phyloP scores from a whole-genome alignment of 2,888 invertebrate species.

The Cataglyphis albicans region DNA sequence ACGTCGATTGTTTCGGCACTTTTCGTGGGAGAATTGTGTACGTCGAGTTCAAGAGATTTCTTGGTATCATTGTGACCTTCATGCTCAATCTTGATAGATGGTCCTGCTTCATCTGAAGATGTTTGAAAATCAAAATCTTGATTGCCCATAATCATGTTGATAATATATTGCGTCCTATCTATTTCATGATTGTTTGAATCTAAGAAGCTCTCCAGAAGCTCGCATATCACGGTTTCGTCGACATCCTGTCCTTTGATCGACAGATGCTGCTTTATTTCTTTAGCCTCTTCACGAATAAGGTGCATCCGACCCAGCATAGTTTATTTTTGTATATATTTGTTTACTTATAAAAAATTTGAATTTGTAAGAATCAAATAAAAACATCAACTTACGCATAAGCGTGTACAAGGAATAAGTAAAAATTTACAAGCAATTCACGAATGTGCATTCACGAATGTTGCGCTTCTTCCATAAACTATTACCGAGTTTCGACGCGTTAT shows the following conservation, averaged over 20 bases:
- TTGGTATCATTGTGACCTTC: not conserved
- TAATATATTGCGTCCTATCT: conserved; percentile 45
- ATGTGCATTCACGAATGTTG: not conserved
- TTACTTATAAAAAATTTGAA: not conserved
- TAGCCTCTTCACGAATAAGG: conserved; percentile 58
- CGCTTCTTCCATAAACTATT: too few species aligned
- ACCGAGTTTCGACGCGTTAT: not conserved
- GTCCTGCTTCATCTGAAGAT: conserved; percentile 9
- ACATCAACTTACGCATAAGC: not conserved
- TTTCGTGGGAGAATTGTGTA: not conserved
- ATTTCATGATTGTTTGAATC: not conserved
- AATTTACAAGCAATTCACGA: not conserved
- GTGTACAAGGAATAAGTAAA: not conserved
- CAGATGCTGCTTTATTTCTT: conserved; percentile 56
- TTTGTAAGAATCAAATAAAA: not conserved
- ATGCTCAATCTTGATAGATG: not conserved
- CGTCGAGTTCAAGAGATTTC: not conserved
- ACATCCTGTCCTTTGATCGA: conserved; percentile 50
- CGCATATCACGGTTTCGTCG: conserved; percentile 63
- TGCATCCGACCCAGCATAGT: conserved; percentile 30
- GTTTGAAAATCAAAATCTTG: not conserved
- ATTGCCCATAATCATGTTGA: conserved; percentile 52
- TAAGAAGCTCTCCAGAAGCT: conserved; percentile 63
- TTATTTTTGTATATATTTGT: not conserved
- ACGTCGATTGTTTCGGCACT: conserved; percentile 11